A percentile compares a stretch with the other conserved stretches of the same genome.
Evolutionary conservation across 30 jellyfish, hydroid and myxozoan species (phyloP).

Genomic region (Morbakka virulenta): DNA sequence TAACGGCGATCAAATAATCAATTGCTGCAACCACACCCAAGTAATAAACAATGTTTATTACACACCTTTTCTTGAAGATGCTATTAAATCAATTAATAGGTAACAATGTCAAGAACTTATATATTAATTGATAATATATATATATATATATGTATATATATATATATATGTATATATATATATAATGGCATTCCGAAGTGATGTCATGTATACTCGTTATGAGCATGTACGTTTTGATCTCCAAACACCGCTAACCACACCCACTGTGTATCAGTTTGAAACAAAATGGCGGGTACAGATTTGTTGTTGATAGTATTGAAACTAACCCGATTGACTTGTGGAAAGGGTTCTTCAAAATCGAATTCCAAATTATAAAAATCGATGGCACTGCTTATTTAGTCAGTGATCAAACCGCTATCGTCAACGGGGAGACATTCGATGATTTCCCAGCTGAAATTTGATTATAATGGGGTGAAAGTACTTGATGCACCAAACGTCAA

Average conservation of each 20-base stretch:
- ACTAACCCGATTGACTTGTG: not conserved
- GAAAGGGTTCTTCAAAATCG: too few species aligned
- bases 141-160: not conserved
- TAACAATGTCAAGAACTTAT: not conserved
- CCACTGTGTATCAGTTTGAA: not conserved
- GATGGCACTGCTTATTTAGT: too few species aligned
- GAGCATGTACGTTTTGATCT: slow-evolving; percentile 2
- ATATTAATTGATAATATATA: not conserved
- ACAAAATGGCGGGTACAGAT: not conserved
- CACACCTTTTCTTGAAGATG: too few species aligned
- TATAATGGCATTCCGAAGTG: not conserved
- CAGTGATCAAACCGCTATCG: too few species aligned
- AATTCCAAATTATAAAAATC: too few species aligned
- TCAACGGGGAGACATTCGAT: slow-evolving; percentile 23
- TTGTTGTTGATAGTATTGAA: not conserved
- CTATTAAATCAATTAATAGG: too few species aligned
- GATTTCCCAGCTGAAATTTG: slow-evolving; percentile 17
- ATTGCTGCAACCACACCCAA: not conserved
- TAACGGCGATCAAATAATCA: slow-evolving; percentile 1
- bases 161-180: too few species aligned
- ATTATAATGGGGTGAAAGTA: slow-evolving; percentile 16
- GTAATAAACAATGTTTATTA: too few species aligned
- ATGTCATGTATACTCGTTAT: not conserved
- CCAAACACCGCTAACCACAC: too few species aligned
- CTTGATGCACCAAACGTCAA: slow-evolving; percentile 12